These are phyloP conservation scores for Tiaroga cobitis DNA, from an alignment of 2,797 vertebrate species.

Conservation along the genomic window DNA sequence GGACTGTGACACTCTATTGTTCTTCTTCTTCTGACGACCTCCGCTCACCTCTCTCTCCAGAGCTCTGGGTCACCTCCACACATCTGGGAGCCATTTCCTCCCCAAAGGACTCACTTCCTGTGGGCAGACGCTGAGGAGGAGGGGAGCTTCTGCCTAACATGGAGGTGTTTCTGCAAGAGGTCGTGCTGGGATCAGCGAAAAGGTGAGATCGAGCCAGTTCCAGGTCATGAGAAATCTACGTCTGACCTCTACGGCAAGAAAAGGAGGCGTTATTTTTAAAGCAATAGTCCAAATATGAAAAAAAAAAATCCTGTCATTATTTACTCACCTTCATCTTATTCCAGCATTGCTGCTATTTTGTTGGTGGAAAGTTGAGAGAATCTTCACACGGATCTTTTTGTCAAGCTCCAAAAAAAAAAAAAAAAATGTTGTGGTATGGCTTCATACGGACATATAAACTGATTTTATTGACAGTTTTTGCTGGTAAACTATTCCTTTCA, in stretches of 20 bases:
- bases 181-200: conserved; percentile 19
- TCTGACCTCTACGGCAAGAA: conserved; percentile 14
- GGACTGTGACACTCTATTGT: conserved; percentile 25
- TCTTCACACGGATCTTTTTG: not conserved
- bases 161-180: conserved; percentile 43
- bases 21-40: conserved; percentile 19
- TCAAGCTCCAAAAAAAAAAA: no score
- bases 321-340: not conserved
- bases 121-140: conserved; percentile 28
- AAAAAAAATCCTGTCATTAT: not conserved
- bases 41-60: conserved; percentile 29
- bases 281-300: not conserved
- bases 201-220: conserved; percentile 43
- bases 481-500: not conserved
- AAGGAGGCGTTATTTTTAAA: not conserved
- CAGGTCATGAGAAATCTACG: conserved; percentile 36
- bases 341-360: not conserved
- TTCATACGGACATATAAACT: not conserved
- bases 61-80: conserved; percentile 52
- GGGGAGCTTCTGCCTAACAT: conserved; percentile 32
- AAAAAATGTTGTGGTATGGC: not conserved
- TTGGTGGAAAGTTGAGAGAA: not conserved
- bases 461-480: not conserved
- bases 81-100: conserved; percentile 64
- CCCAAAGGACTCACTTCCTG: conserved; percentile 52